Base-by-base conservation (phyloP, 2,888 invertebrate genomes). In the Hecatera dysodea region DNA sequence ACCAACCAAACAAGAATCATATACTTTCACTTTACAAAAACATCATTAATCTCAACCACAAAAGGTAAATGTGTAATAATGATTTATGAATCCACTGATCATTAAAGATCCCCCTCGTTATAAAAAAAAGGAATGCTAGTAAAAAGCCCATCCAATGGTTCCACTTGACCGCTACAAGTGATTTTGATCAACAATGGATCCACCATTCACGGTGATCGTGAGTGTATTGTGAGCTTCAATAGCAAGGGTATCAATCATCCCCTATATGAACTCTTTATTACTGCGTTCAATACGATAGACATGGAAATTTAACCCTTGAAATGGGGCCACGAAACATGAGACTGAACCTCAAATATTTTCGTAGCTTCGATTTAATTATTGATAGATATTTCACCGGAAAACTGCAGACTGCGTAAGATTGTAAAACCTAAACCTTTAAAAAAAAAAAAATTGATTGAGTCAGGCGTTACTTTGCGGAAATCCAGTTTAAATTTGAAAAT, bases 261-360 rank as follows among this genome's bases (percentile, higher is more conserved):
- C 59, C 75, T 84, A 75, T 85, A 85, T 83, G 85, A 85, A 85
- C 80, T 84, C 85, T 85, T 87, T 87, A 89, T 87, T 82, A 81
- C 76, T 72, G 62, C 74, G 70, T 79, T 82, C 71, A 80, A 66
- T 68, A 84, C 79, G 83, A 85, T 79, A 69, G 72, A 72, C 61
- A 72, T 80, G 72, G 76, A 83, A 75, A 79, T 66, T 50, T 76
- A 68, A 79, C 74, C 64, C 81, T 78, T 67, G 50, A 78, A 63
- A 60, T 57, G 59, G 24, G 68, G 78, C 83, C 60, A 29, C 44
- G 36, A 79, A 80, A 80, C n/a, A 12, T 3, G 60, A 33, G 62
- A 4, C 17, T 7, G 17, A n/a, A 4, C 1, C 9, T 12, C 22
- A 12, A n/a, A n/a, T n/a, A n/a, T n/a, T n/a, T n/a, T n/a, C n/a